Base-by-base conservation (phyloP, 2,113 vertebrate species). In the Albula glossodonta region DNA sequence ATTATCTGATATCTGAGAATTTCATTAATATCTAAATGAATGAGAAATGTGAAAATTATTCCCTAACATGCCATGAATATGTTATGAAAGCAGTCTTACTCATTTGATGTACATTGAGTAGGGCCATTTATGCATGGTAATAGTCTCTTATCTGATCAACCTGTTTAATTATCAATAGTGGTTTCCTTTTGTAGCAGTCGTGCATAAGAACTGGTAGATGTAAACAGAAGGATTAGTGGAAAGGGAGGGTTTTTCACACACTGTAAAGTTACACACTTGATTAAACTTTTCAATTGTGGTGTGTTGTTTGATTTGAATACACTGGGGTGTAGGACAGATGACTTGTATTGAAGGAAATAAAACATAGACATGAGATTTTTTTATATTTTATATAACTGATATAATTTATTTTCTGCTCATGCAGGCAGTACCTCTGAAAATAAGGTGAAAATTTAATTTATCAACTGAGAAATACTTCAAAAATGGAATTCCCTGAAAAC, bases 141-240 rank as follows among this genome's bases (percentile, higher is more conserved):
- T 22, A 79, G 52, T 84, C n/a, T 8, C 52, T 60, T 85, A 50
- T 63, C 84, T 85, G 48, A 80, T 85, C 13, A 63, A 66, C 70
- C 70, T 63, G 50, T 85, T 80, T 80, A 80, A 80, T 85, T 12
- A 80, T 85, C n/a, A 12, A 80, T 56, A 25, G 17, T 15, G 52
- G 78, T 60, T 80, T n/a, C 56, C 48, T 81, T 49, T 60, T 85
- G 78, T 51, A 50, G 79, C 78, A 80, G 15, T 66, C 53, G 51
- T 57, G 51, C 52, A 52, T 85, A 0, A 51, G 56, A 1, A 15
- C 3, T 66, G 17, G 17, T 19, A 5, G 60, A 22, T 3, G 60
- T 66, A 22, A 66, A 66, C 9, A 66, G 60, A 66, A 66, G 22
- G 22, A 7, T 19, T 66, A 1, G 60, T 22, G 60, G 19, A 66